Conservation (phyloP, 2,888 invertebrate genomes). For the Agrilus biguttatus region DNA sequence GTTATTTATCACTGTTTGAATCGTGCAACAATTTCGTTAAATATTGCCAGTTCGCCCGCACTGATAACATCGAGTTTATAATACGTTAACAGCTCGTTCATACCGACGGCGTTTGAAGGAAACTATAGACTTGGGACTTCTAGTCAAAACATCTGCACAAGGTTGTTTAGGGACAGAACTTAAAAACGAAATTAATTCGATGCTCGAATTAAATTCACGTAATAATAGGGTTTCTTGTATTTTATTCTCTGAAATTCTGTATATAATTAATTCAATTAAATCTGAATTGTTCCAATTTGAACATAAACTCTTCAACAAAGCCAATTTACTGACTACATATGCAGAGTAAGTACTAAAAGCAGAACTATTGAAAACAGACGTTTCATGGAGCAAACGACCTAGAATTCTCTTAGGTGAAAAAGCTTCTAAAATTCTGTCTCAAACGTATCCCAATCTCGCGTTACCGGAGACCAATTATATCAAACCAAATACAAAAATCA, state of each 20-base stretch:
- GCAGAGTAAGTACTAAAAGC: conserved; percentile 10
- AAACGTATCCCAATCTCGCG: conserved; percentile 11
- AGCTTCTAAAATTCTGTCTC: conserved; percentile 12
- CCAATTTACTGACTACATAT: conserved; percentile 12
- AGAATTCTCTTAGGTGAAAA: conserved; percentile 12
- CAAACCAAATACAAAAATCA: conserved; percentile 1
- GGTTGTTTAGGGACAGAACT: conserved; percentile 3
- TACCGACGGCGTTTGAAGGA: background rate
- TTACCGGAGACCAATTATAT: conserved; percentile 10
- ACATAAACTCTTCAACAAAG: conserved; percentile 10
- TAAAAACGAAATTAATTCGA: conserved; percentile 11
- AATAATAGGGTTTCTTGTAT: conserved; percentile 6
- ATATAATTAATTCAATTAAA: conserved; percentile 11
- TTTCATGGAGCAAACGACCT: conserved; percentile 10
- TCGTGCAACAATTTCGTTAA: conserved; percentile 7
- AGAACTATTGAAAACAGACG: conserved; percentile 9
- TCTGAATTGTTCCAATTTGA: conserved; percentile 11
- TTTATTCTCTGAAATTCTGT: conserved; percentile 10
- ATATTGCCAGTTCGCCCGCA: conserved; percentile 8
- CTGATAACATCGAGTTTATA: conserved; percentile 3
- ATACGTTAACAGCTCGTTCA: background rate
- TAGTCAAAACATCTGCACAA: no score
- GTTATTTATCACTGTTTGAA: no score
- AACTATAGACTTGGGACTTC: background rate
- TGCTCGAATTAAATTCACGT: conserved; percentile 7